Conservation (phyloP, 2,113 vertebrate species). For the Misgurnus mizolepis region DNA sequence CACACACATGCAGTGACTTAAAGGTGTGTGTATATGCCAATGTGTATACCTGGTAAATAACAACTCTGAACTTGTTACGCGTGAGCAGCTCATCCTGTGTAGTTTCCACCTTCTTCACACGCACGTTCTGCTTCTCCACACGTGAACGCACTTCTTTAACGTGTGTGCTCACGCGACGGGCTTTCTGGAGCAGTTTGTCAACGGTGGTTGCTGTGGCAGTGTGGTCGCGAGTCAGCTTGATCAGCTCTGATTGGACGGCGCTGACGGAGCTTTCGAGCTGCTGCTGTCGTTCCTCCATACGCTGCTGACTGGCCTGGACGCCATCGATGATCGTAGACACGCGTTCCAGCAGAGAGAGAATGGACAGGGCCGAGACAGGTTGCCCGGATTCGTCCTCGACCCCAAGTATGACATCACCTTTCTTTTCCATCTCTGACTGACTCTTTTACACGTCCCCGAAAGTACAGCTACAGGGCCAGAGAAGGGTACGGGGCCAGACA, state of each 20-base stretch:
- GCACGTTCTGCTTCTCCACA: constrained; percentile 86
- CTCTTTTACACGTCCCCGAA: constrained; percentile 18
- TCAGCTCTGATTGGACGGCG: constrained; percentile 87
- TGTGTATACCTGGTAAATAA: constrained; percentile 92
- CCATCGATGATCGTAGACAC: constrained; percentile 92
- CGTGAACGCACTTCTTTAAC: constrained; percentile 90
- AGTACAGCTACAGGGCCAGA: not conserved
- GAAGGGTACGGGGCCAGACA: constrained; percentile 18
- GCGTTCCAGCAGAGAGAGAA: constrained; percentile 91
- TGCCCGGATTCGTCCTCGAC: constrained; percentile 85
- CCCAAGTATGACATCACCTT: constrained; percentile 76
- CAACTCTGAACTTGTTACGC: constrained; percentile 94
- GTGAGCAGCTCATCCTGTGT: constrained; percentile 94
- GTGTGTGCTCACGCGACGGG: constrained; percentile 89
- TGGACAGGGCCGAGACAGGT: constrained; percentile 87
- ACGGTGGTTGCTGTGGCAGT: constrained; percentile 80
- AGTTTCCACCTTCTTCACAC: constrained; percentile 86
- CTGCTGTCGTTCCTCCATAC: constrained; percentile 91
- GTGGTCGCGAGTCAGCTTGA: constrained; percentile 90
- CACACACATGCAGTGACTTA: not conserved
- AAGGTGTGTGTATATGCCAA: not conserved
- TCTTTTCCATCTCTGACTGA: constrained; percentile 66
- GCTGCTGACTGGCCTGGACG: constrained; percentile 90
- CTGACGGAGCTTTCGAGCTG: constrained; percentile 87
- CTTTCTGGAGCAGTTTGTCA: constrained; percentile 93